Conservation (phyloP, 2,888 invertebrate species). For the Lapara coniferarum region DNA sequence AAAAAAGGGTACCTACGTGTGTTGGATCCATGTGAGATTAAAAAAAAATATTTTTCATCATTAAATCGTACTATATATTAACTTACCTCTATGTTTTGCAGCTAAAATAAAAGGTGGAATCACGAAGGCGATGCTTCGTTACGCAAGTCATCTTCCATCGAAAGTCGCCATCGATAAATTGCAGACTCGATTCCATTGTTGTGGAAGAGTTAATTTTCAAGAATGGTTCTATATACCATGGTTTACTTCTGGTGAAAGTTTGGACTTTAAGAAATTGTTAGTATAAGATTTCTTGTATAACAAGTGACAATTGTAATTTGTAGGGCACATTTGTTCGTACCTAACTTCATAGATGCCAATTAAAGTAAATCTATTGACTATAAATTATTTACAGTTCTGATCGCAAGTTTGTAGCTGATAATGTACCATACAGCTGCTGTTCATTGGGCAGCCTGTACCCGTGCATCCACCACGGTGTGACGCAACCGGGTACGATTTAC, state of each 20-base stretch:
- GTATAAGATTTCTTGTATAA: conserved; percentile 37
- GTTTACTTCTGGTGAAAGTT: conserved; percentile 65
- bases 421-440: conserved; percentile 86
- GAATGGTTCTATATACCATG: conserved; percentile 86
- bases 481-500: conserved; percentile 78
- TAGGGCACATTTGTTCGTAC: too few relatives aligned
- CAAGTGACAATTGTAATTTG: not conserved
- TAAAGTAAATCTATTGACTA: too few relatives aligned
- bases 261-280: conserved; percentile 51
- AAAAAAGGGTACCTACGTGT: too few relatives aligned
- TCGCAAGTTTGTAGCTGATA: conserved; percentile 75
- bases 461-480: conserved; percentile 84
- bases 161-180: conserved; percentile 84
- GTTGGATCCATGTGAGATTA: too few relatives aligned
- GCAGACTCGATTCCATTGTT: conserved; percentile 86
- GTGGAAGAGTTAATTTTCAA: conserved; percentile 83
- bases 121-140: conserved; percentile 83
- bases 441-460: conserved; percentile 79
- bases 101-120: conserved; percentile 83
- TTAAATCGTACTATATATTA: not conserved
- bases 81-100: conserved; percentile 34
- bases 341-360: too few relatives aligned
- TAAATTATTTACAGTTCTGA: conserved; percentile 43
- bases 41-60: too few relatives aligned
- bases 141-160: conserved; percentile 77